These are phyloP conservation scores for Zoanthus gigantus DNA, from an alignment of 92 coral and sea anemone genomes.

Conservation along the genomic window DNA sequence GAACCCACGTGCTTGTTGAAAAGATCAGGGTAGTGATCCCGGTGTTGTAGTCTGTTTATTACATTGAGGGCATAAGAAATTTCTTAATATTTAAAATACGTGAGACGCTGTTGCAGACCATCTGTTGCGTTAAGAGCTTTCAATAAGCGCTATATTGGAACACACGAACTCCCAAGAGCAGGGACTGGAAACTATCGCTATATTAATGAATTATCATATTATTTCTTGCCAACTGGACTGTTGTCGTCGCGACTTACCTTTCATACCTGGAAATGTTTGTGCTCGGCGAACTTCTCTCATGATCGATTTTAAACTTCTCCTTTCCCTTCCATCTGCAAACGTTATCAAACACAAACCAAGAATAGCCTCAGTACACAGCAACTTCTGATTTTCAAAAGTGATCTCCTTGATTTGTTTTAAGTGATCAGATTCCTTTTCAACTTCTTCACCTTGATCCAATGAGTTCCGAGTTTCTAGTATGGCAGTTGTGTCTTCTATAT, in stretches of 20 bases:
- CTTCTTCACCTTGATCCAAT: not conserved
- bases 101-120: too few relatives aligned
- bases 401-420: slow-evolving; percentile 63
- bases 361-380: slow-evolving; percentile 68
- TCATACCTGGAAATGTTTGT: slow-evolving; percentile 49
- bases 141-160: too few relatives aligned
- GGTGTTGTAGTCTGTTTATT: too few relatives aligned
- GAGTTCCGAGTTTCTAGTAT: slow-evolving; percentile 55
- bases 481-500: slow-evolving; percentile 68
- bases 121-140: too few relatives aligned
- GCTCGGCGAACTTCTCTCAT: slow-evolving; percentile 59
- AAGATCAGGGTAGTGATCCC: too few relatives aligned
- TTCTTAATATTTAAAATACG: too few relatives aligned
- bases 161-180: too few relatives aligned
- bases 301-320: slow-evolving; percentile 43
- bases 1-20: too few relatives aligned
- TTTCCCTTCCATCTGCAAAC: slow-evolving; percentile 72
- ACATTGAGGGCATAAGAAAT: too few relatives aligned
- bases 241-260: slow-evolving; percentile 59
- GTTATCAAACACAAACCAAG: slow-evolving; percentile 85
- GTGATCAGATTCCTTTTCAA: not conserved
- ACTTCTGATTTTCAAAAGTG: slow-evolving; percentile 74
- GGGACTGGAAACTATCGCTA: too few relatives aligned
- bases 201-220: too few relatives aligned
- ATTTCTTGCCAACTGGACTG: not conserved